phyloP scores from a whole-genome alignment of 2,113 vertebrate genomes.

The Aptenodytes patagonicus region DNA sequence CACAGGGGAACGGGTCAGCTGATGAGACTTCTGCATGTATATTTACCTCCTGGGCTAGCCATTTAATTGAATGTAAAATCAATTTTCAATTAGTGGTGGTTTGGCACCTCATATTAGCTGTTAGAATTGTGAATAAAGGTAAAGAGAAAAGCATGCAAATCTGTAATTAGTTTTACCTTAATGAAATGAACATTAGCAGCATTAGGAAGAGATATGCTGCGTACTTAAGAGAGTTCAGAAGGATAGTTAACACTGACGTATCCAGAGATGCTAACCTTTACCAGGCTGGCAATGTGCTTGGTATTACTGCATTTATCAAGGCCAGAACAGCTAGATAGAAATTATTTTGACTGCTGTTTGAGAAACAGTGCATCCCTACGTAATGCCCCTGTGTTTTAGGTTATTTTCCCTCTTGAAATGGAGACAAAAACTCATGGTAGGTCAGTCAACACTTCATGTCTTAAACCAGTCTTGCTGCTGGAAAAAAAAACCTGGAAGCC shows the following conservation, averaged over 20 bases:
- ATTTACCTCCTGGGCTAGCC: neutral
- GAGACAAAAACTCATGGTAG: neutral
- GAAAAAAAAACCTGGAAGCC: neutral
- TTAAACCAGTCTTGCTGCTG: neutral
- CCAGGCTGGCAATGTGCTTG: neutral
- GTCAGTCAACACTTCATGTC: neutral
- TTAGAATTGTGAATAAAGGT: slow-evolving; percentile 48
- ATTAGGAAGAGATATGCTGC: neutral
- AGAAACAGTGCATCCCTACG: neutral
- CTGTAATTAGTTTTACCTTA: slow-evolving; percentile 46
- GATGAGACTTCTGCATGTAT: neutral
- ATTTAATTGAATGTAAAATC: slow-evolving; percentile 71
- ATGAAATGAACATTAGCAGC: slow-evolving; percentile 30
- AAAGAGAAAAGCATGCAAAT: slow-evolving; percentile 47
- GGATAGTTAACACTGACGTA: neutral
- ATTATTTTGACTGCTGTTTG: neutral
- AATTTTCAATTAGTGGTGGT: slow-evolving; percentile 73
- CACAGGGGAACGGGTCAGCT: neutral
- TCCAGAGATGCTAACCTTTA: neutral
- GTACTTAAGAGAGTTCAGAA: neutral
- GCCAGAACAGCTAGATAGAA: neutral
- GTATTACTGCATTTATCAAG: neutral
- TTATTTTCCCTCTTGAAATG: neutral
- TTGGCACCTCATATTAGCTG: slow-evolving; percentile 57
- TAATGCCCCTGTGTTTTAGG: neutral